Evolutionary conservation across 2,888 invertebrate genomes (phyloP), one percentile per base, ranked within the genome.

Genomic region (Aspidiotus rigidus): DNA sequence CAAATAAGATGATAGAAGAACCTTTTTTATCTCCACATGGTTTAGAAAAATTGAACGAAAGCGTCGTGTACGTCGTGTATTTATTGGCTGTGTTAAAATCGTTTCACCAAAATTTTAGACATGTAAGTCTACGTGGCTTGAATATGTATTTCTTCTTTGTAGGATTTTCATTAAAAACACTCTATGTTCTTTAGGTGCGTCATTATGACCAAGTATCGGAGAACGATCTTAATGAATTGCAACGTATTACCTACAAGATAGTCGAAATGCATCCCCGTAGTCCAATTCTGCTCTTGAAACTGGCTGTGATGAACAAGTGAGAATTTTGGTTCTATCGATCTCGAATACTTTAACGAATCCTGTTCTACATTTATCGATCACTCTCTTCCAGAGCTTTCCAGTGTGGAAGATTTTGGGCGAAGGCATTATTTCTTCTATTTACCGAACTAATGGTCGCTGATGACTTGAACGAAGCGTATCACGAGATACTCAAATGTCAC

Each of bases 251-350:
- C 7, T 39, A 49, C 8, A 59, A 57, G 7, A 66, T 66, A 0
- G 66, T 66, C 1, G 59, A 66, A 28, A 66, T 66, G 66, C 66
- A 66, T 16, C 66, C 66, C 3, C 59, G 66, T 11, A 66, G 66
- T 28, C 66, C 66, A 11, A 59, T 66, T 17, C 16, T 66, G 2
- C 17, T 66, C n/a, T 28, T 66, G 39, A 66, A 66, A 42, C 15
- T 66, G 49, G 66, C 66, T 42, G 49, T 66, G 28, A 66, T 66
- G 66, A 66, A 66, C 15, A 66, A 66, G 59, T 59, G 39, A 59
- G 16, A 7, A 13, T 59, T 10, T n/a, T 49, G 49, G 6, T 3
- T 49, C 49, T 6, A 49, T 2, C 49, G 11, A n/a, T 3, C 49
- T 49, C 49, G n/a, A n/a, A 49, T 11, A 3, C 28, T 28, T 28